Evolutionary conservation across 1,140 invertebrate genomes (phyloP).

Genomic region (Heliconius eleuchia): DNA sequence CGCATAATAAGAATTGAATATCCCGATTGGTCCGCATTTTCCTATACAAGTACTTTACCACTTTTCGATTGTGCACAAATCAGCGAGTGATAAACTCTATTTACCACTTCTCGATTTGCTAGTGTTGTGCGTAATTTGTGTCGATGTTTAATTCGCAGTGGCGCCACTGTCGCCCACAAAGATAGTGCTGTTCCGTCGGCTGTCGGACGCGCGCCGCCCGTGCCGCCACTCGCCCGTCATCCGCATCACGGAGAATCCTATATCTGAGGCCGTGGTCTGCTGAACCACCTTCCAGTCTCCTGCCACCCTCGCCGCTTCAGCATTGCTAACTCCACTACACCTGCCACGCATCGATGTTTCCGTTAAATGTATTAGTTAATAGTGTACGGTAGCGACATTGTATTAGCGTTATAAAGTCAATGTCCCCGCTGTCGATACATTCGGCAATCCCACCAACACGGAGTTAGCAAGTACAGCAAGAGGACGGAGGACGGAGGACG

Average conservation of each 20-base stretch:
- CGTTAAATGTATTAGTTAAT: background rate
- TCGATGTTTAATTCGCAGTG: conserved; percentile 73
- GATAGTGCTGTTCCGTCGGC: conserved; percentile 80
- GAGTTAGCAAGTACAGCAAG: background rate
- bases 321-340: background rate
- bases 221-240: conserved; percentile 85
- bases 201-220: conserved; percentile 74
- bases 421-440: background rate
- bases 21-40: background rate
- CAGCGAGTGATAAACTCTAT: background rate
- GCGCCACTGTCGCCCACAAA: conserved; percentile 86
- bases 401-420: background rate
- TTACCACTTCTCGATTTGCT: background rate
- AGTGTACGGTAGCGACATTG: background rate
- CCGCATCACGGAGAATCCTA: conserved; percentile 90
- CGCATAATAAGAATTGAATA: background rate
- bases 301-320: background rate
- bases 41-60: background rate
- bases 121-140: background rate
- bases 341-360: background rate
- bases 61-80: background rate
- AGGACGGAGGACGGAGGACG: too few species aligned
- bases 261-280: conserved; percentile 88
- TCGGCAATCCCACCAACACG: background rate
- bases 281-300: conserved; percentile 69